phyloP scores from a whole-genome alignment of 2,797 vertebrate species.

The Psittacula echo region DNA sequence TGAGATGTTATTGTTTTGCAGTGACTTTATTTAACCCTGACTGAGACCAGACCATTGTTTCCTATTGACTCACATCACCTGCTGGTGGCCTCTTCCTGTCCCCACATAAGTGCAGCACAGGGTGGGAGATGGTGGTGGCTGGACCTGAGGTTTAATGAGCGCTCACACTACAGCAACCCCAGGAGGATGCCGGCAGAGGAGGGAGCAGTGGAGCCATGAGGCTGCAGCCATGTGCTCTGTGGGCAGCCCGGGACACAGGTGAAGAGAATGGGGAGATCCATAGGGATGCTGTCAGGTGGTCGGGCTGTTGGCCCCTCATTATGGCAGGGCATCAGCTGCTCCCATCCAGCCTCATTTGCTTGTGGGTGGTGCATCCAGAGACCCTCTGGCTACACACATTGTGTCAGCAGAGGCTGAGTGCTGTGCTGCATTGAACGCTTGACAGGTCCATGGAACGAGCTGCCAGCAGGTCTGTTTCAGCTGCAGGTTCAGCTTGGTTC shows the following conservation, averaged over 20 bases:
- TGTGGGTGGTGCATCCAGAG: rapidly evolving
- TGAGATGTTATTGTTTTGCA: background rate
- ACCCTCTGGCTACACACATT: rapidly evolving
- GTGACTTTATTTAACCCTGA: constrained; percentile 19
- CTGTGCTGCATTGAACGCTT: rapidly evolving
- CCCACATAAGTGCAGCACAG: background rate
- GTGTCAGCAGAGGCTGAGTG: rapidly evolving
- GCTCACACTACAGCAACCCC: background rate
- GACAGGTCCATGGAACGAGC: rapidly evolving
- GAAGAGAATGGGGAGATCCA: background rate
- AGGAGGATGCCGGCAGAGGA: rapidly evolving
- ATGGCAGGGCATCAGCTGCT: background rate
- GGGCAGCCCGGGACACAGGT: rapidly evolving
- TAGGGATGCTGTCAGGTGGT: rapidly evolving
- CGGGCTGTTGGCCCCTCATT: background rate
- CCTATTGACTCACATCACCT: constrained; percentile 59
- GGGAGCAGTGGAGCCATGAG: background rate
- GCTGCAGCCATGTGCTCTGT: rapidly evolving
- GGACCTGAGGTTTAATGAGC: rapidly evolving
- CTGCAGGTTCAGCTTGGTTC: background rate
- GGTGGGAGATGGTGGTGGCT: constrained; percentile 40
- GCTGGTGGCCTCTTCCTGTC: constrained; percentile 71
- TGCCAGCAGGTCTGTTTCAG: background rate
- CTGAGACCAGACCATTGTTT: constrained; percentile 66
- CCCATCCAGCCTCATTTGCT: background rate